Evolutionary conservation across 2,113 vertebrate genomes (phyloP), one percentile per base, ranked within the genome.

Genomic region (Podarcis cretensis): DNA sequence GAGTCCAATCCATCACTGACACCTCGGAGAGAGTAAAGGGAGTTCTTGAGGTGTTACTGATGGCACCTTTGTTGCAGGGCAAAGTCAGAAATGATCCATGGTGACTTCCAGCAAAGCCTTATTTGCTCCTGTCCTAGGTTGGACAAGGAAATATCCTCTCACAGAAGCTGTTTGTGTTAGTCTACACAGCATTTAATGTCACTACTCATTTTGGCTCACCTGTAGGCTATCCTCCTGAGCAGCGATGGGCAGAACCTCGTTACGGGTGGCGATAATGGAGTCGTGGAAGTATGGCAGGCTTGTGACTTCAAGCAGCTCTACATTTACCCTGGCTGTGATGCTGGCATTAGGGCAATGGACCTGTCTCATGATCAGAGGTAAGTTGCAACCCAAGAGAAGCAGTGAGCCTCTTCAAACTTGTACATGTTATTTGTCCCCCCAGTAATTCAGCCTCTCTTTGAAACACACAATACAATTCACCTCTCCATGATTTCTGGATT

Each of bases 241-340:
- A 99, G 99, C 0, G 99, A 99, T 69, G 99, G 99, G 35, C 99
- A 99, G 96, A 99, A 99, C 93, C 93, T 99, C 96, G 99, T 99
- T 95, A 99, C 98, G 0, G 99, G 99, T n/a, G 99, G 99, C 20
- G 99, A 99, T 94, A 99, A 99, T 3, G 99, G 99, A 6, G 98
- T 99, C 69, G 99, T 99, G 86, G 99, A 99, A 95, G 99, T 99
- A 89, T 99, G 99, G 99, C 99, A 99, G 94, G 99, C 99, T 78
- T 99, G 99, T 84, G 99, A 99, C 96, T 99, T 99, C 95, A 99
- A 99, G 94, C 99, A 99, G 96, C 98, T 99, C 87, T 99, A 99
- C 96, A 99, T 99, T 96, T 99, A 99, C 94, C 99, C 99, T 0
- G 99, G 99, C 89, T 99, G 99, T 93, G 99, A 99, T 92, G 99